A percentile compares a stretch with the other conserved stretches of the same genome.
These are phyloP conservation scores for Esox niger DNA, from an alignment of 2,113 vertebrate genomes.

Conservation along the genomic window DNA sequence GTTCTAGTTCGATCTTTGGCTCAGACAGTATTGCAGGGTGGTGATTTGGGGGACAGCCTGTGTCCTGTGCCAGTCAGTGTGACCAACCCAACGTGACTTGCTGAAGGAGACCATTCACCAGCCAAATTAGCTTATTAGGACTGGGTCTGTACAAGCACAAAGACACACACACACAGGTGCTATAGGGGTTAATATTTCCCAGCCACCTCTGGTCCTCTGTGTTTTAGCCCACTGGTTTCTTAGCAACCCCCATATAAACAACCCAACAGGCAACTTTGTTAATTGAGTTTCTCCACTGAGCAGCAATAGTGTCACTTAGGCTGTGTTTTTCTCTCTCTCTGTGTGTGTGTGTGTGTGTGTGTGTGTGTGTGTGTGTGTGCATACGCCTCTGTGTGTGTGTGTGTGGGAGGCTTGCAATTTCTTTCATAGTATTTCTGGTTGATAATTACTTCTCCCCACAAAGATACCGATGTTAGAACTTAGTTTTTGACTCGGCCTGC, in stretches of 20 bases:
- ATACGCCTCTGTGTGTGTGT: too few relatives aligned
- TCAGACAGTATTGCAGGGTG: too few relatives aligned
- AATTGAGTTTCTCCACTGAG: conserved; percentile 39
- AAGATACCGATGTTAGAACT: conserved; percentile 20
- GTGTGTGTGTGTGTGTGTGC: too few relatives aligned
- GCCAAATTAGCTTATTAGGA: neutral
- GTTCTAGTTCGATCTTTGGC: too few relatives aligned
- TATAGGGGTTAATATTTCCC: conserved; percentile 50
- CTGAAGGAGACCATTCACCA: neutral
- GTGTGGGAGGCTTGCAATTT: conserved; percentile 1
- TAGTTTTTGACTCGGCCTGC: conserved; percentile 23
- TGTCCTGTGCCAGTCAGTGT: too few relatives aligned
- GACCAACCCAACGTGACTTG: neutral
- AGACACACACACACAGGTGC: neutral
- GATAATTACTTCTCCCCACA: conserved; percentile 36
- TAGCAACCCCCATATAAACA: conserved; percentile 65
- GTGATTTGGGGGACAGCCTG: too few relatives aligned
- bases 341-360: too few relatives aligned
- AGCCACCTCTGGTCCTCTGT: conserved; percentile 45
- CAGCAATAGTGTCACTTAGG: too few relatives aligned
- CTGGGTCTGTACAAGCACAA: too few relatives aligned
- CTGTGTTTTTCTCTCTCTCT: too few relatives aligned
- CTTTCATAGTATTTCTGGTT: conserved; percentile 19
- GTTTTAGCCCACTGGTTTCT: conserved; percentile 50
- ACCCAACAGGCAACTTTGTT: conserved; percentile 31